A percentile compares a stretch with the other conserved stretches of the same genome.
These are phyloP conservation scores for Drosophila limbata DNA, from an alignment of 2,888 invertebrate genomes.

Conservation along the genomic window DNA sequence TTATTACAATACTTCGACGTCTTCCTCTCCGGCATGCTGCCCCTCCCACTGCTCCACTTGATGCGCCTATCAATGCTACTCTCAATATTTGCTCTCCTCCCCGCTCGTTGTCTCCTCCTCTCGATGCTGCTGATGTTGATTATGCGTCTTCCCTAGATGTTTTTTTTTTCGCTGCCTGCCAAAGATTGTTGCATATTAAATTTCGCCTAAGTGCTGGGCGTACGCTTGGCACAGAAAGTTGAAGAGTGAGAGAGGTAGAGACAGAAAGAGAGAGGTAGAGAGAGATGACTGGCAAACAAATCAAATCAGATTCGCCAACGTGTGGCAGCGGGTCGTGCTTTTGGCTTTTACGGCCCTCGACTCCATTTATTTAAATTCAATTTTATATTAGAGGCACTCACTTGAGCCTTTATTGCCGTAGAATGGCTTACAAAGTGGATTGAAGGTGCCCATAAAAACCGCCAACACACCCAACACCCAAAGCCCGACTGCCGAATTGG, in stretches of 20 bases:
- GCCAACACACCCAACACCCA: slow-evolving; percentile 8
- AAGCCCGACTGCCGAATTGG: slow-evolving; percentile 7
- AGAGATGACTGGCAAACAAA: slow-evolving; percentile 59
- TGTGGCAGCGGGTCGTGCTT: slow-evolving; percentile 48
- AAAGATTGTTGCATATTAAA: slow-evolving; percentile 80
- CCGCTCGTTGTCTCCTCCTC: not conserved
- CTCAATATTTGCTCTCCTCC: not conserved
- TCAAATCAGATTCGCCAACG: slow-evolving; percentile 72
- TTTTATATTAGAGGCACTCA: slow-evolving; percentile 78
- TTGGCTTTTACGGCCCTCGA: slow-evolving; percentile 66
- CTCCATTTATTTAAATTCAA: slow-evolving; percentile 81
- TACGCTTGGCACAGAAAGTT: slow-evolving; percentile 6
- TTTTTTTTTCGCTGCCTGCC: slow-evolving; percentile 46
- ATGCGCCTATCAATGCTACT: not conserved
- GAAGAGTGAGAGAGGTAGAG: not conserved
- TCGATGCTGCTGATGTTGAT: slow-evolving; percentile 55
- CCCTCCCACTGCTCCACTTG: slow-evolving; percentile 5
- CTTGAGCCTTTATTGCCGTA: slow-evolving; percentile 67
- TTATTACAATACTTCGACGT: slow-evolving; percentile 52
- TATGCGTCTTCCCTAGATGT: slow-evolving; percentile 40
- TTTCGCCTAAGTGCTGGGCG: slow-evolving; percentile 73
- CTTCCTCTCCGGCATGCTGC: slow-evolving; percentile 9
- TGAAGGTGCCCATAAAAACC: slow-evolving; percentile 61
- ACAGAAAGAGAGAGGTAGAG: not conserved
- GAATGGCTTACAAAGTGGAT: slow-evolving; percentile 79